Percentiles rank a stretch among this genome's conserved stretches.
These are phyloP conservation scores for Dolichopus griseipennis DNA, from an alignment of 2,888 invertebrate genomes.

Conservation along the genomic window DNA sequence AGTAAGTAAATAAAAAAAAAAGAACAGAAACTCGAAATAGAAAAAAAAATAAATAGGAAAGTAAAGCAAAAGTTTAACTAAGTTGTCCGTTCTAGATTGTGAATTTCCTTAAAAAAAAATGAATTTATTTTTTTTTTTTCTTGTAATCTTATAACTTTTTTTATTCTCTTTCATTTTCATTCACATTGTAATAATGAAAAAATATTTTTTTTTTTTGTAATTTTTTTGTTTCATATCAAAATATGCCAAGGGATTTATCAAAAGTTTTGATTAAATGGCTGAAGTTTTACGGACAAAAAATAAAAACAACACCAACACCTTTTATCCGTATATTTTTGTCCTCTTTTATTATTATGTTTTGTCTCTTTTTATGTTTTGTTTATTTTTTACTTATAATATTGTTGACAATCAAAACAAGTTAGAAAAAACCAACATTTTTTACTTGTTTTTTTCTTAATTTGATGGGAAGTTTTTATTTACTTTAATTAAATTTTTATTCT, in stretches of 20 bases:
- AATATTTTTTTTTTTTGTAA: background rate
- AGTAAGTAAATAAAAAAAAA: background rate
- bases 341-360: background rate
- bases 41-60: background rate
- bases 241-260: conserved; percentile 6
- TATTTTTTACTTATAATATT: conserved; percentile 1
- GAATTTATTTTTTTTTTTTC: background rate
- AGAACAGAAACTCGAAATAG: background rate
- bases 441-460: background rate
- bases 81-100: conserved; percentile 1
- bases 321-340: background rate
- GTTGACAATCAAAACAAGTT: conserved; percentile 6
- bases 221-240: background rate
- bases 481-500: conserved; percentile 4
- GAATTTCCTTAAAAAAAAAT: background rate
- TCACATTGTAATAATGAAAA: background rate
- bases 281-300: background rate
- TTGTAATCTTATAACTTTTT: background rate
- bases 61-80: background rate
- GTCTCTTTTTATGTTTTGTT: background rate
- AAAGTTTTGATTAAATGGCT: conserved; percentile 6
- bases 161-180: background rate
- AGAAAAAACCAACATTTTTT: background rate
- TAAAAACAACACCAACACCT: background rate
- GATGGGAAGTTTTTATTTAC: conserved; percentile 6